phyloP scores from a whole-genome alignment of 2,797 vertebrate genomes.

The Poeciliopsis turneri region DNA sequence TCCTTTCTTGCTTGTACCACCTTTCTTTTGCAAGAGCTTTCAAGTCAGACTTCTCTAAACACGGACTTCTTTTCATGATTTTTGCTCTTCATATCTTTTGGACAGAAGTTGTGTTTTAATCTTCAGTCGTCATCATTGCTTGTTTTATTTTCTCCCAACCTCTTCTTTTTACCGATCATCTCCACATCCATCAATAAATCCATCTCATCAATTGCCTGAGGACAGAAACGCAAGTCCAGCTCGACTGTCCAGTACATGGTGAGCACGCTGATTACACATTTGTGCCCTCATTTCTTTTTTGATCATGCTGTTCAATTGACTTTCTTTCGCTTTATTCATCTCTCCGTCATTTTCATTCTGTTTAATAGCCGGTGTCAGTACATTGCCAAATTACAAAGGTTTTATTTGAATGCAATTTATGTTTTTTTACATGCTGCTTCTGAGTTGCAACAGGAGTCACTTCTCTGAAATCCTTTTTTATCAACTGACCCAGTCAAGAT shows the following conservation, averaged over 20 bases:
- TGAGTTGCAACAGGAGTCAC: not conserved
- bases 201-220: slow-evolving; percentile 62
- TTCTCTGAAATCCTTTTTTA: not conserved
- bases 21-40: slow-evolving; percentile 2
- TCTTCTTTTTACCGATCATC: slow-evolving; percentile 30
- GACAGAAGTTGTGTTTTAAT: slow-evolving; percentile 26
- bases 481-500: not conserved
- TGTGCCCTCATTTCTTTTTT: slow-evolving; percentile 20
- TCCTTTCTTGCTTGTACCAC: slow-evolving; percentile 8
- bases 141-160: slow-evolving; percentile 46
- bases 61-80: slow-evolving; percentile 5
- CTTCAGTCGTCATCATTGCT: slow-evolving; percentile 56
- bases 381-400: slow-evolving; percentile 11
- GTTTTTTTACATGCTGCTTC: not conserved
- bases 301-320: slow-evolving; percentile 6
- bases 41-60: slow-evolving; percentile 1
- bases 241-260: slow-evolving; percentile 85
- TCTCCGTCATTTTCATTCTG: slow-evolving; percentile 1
- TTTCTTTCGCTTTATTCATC: slow-evolving; percentile 8
- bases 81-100: slow-evolving; percentile 18
- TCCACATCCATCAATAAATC: slow-evolving; percentile 43
- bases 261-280: slow-evolving; percentile 72
- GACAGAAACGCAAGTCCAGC: slow-evolving; percentile 86
- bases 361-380: slow-evolving; percentile 33
- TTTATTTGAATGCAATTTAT: not conserved